These are phyloP conservation scores for Ichneumoninae sp. DNA, from an alignment of 2,888 invertebrate species.

Conservation along the genomic window DNA sequence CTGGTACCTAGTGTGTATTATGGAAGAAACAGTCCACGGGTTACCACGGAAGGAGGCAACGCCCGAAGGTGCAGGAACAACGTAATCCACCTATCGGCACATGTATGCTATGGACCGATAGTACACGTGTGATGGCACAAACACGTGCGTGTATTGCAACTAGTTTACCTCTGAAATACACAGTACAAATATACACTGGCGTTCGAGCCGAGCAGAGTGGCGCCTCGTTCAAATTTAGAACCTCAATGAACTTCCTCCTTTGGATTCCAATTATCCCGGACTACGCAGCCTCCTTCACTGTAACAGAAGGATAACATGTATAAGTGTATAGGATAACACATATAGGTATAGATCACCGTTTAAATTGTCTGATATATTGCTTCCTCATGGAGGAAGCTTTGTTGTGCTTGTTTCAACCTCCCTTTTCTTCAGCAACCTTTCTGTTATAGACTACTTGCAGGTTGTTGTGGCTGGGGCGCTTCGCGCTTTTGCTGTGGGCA, in stretches of 20 bases:
- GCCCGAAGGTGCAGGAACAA: constrained; percentile 33
- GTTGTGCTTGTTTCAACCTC: not conserved
- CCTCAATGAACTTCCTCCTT: not conserved
- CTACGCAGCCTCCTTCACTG: too few relatives aligned
- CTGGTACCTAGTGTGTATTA: constrained; percentile 37
- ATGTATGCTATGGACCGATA: not conserved
- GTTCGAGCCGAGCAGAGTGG: not conserved
- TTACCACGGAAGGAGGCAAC: constrained; percentile 11
- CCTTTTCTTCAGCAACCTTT: not conserved
- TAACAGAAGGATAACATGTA: not conserved
- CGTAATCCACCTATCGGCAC: constrained; percentile 43
- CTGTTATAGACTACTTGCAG: not conserved
- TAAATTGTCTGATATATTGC: not conserved
- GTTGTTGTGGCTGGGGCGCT: not conserved
- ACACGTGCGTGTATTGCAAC: not conserved
- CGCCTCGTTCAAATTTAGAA: not conserved
- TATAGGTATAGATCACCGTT: not conserved
- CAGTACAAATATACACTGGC: not conserved
- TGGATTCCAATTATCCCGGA: not conserved
- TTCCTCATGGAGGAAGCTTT: too few relatives aligned
- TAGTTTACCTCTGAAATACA: not conserved
- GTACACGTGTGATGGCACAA: not conserved
- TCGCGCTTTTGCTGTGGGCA: too few relatives aligned
- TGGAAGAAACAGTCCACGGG: constrained; percentile 46
- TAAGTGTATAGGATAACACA: too few relatives aligned